Conservation (phyloP, 1,140 invertebrate genomes). For the Drosophila orena region DNA sequence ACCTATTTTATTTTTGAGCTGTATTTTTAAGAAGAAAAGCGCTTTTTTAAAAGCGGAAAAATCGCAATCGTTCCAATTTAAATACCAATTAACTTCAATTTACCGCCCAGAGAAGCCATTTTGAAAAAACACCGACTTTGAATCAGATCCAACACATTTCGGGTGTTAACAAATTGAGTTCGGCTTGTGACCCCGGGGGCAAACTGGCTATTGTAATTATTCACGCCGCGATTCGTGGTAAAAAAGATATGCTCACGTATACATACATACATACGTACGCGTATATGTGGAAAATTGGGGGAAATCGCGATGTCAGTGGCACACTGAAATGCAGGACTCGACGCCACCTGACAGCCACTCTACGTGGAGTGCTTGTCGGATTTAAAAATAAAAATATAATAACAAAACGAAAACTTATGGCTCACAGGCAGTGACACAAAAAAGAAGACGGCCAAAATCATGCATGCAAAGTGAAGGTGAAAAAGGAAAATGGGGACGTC, state of each 20-base stretch:
- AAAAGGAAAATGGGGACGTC: constrained; percentile 35
- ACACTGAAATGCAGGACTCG: constrained; percentile 57
- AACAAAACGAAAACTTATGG: constrained; percentile 44
- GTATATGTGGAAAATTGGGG: constrained; percentile 5
- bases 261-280: no score
- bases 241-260: neutral
- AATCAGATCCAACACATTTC: constrained; percentile 30
- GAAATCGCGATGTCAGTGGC: constrained; percentile 59
- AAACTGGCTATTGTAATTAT: constrained; percentile 31
- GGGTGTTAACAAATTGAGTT: constrained; percentile 36
- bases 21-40: neutral
- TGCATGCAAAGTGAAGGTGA: constrained; percentile 74
- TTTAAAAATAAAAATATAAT: constrained; percentile 71
- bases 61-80: neutral
- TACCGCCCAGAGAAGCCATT: constrained; percentile 4
- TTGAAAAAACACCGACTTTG: constrained; percentile 20
- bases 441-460: constrained; percentile 48
- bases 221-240: constrained; percentile 6
- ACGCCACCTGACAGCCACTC: constrained; percentile 81
- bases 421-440: constrained; percentile 26
- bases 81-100: constrained; percentile 26
- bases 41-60: neutral
- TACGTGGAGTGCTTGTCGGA: constrained; percentile 77
- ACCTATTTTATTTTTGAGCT: neutral
- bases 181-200: constrained; percentile 2